These are phyloP conservation scores for Goniozus legneri DNA, from an alignment of 1,140 invertebrate genomes.

Conservation along the genomic window DNA sequence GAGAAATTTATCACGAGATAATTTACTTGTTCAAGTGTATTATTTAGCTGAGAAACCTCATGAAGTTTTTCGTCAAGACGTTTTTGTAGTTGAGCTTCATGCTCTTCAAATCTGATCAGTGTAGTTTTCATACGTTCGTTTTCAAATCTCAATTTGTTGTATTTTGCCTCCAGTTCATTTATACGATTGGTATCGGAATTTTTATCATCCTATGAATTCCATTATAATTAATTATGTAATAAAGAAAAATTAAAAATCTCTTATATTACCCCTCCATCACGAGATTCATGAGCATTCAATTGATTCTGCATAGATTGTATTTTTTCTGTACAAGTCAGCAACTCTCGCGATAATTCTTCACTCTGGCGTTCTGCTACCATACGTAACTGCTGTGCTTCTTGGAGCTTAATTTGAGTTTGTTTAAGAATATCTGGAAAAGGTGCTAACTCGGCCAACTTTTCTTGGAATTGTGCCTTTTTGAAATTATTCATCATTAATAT, in stretches of 20 bases:
- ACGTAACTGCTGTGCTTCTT: conserved; percentile 67
- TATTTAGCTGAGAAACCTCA: conserved; percentile 60
- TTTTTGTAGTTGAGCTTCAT: conserved; percentile 34
- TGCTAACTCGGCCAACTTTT: conserved; percentile 69
- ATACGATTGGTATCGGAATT: conserved; percentile 44
- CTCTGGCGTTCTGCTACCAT: conserved; percentile 61
- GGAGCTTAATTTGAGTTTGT: conserved; percentile 67
- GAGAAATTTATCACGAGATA: background rate
- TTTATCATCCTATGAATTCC: conserved; percentile 43
- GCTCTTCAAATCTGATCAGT: conserved; percentile 44
- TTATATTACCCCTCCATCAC: conserved; percentile 23
- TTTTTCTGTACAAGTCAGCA: conserved; percentile 59
- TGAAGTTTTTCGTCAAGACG: conserved; percentile 47
- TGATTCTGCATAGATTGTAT: conserved; percentile 39
- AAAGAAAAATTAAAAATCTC: no score
- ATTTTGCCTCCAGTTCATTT: conserved; percentile 55
- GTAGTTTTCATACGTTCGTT: conserved; percentile 53
- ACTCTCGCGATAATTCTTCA: conserved; percentile 59
- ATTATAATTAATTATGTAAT: no score
- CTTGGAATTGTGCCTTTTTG: conserved; percentile 62
- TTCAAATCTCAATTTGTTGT: conserved; percentile 50
- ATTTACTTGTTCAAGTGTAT: conserved; percentile 61
- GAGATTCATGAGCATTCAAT: conserved; percentile 32
- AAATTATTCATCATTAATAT: background rate
- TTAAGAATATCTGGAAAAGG: conserved; percentile 71